phyloP scores from a whole-genome alignment of 2,113 vertebrate genomes.

The Bothrops jararaca region DNA sequence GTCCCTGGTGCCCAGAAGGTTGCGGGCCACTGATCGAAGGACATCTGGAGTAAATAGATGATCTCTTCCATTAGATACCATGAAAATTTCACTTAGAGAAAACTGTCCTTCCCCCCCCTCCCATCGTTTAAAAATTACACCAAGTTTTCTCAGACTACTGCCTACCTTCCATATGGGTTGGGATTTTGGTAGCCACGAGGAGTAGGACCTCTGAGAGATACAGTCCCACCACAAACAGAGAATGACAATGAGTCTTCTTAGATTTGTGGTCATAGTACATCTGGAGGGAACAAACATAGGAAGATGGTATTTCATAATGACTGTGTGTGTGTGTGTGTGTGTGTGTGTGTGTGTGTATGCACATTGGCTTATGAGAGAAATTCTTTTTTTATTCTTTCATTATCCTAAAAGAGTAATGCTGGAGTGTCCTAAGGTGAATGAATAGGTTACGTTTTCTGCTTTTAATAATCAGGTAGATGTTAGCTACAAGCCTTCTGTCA shows the following conservation, averaged over 20 bases:
- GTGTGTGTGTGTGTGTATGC: neutral
- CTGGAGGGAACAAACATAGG: neutral
- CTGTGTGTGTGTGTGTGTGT: neutral
- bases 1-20: too few relatives aligned
- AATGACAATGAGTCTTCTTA: neutral
- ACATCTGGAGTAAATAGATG: neutral
- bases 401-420: neutral
- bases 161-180: neutral
- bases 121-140: neutral
- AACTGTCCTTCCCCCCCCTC: neutral
- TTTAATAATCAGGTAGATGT: conserved; percentile 11
- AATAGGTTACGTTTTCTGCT: neutral
- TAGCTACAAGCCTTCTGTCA: conserved; percentile 7
- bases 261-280: neutral
- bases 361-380: neutral
- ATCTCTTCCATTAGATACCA: neutral
- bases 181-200: neutral
- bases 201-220: neutral
- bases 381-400: neutral
- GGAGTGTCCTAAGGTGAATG: neutral
- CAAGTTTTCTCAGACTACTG: neutral
- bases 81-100: neutral
- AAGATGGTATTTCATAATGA: neutral
- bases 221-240: neutral
- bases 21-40: neutral